Evolutionary conservation across 35 echinoderm and acorn worm species (phyloP), one percentile per base, ranked within the genome.

Genomic region (Strongylocentrotus purpuratus): DNA sequence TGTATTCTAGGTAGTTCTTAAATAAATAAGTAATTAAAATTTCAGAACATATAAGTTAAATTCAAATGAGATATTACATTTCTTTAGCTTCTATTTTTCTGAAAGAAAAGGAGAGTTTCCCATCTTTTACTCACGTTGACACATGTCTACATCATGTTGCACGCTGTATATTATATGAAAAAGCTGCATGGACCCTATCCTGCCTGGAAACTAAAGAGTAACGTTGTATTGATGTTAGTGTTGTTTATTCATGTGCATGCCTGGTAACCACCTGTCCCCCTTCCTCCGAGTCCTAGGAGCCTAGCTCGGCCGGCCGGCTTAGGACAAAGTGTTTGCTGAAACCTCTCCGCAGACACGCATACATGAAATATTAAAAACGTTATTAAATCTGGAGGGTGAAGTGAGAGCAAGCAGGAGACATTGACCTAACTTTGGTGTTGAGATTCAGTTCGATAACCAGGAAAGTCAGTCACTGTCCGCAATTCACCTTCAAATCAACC

Each of bases 391-490:
- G 46, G 91, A 93, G 91, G 91, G 91, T 47, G 91, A 47, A 48
- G 91, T 46, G 32, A 93, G 91, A 48, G 45, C 91, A 58, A 20
- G 31, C 31, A 58, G 91, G 48, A 93, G 91, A 93, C 91, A 58
- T 93, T 93, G 91, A 93, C 91, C 91, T 46, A 93, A 58, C 91
- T 89, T 46, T 93, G 48, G 45, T 58, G 46, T 93, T 47, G 48
- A 58, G 48, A 93, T 93, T 47, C 45, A 58, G 91, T 93, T 93
- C 91, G 48, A 50, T 93, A 93, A 93, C 91, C 91, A 93, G 45
- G 31, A 58, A 93, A 93, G 25, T 50, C n/a, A 50, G 91, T 93
- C 91, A 93, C 91, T 93, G 91, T 93, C 91, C 91, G 32, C 91
- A 58, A 8, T 93, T 93, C 91, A 93, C 91, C 91, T 58, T 47